phyloP scores from a whole-genome alignment of 2,888 invertebrate genomes.

The Dasysyrphus tricinctus region DNA sequence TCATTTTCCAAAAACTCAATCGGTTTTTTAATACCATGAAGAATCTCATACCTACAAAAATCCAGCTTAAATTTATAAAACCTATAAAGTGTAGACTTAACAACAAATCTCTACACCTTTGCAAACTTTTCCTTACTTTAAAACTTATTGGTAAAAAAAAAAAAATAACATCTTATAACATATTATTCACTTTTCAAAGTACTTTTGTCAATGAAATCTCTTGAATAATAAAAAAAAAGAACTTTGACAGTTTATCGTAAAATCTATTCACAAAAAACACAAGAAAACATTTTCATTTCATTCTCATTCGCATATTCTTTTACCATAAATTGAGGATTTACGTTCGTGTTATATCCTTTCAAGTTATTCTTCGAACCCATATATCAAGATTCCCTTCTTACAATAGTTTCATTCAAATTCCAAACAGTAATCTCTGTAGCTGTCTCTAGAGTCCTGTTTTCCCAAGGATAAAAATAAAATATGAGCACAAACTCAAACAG shows the following conservation, averaged over 20 bases:
- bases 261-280: not conserved
- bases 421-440: constrained; percentile 49
- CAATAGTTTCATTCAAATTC: constrained; percentile 47
- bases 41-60: too few species aligned
- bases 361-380: not conserved
- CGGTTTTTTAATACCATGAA: too few species aligned
- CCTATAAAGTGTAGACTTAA: too few species aligned
- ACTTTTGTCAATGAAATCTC: not conserved
- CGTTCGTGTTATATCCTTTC: constrained; percentile 9
- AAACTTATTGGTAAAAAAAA: not conserved
- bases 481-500: constrained; percentile 32
- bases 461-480: constrained; percentile 41
- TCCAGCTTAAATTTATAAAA: too few species aligned
- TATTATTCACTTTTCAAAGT: not conserved
- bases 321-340: constrained; percentile 37
- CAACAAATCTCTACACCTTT: not conserved
- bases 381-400: constrained; percentile 11
- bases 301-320: constrained; percentile 29
- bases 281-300: constrained; percentile 30
- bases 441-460: constrained; percentile 32
- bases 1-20: too few species aligned
- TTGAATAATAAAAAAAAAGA: not conserved
- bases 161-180: not conserved
- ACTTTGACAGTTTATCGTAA: constrained; percentile 19
- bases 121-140: not conserved